phyloP scores from a whole-genome alignment of 1,140 invertebrate genomes.

The Drosophila jambulina region DNA sequence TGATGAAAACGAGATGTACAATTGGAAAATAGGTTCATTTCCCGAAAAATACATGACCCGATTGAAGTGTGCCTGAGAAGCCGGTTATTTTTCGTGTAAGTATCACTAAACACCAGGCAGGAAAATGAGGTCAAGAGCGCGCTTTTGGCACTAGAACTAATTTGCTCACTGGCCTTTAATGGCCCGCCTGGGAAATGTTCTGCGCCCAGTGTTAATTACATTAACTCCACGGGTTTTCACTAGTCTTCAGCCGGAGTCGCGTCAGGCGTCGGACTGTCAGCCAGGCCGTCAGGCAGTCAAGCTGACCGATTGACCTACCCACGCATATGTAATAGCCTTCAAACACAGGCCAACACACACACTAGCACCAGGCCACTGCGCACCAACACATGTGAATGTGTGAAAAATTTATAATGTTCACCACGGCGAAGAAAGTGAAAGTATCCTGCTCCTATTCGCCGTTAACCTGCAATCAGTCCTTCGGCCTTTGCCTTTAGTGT shows the following conservation, averaged over 20 bases:
- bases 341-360: constrained; percentile 15
- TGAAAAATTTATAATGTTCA: constrained; percentile 67
- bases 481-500: background rate
- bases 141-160: constrained; percentile 55
- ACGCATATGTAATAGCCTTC: constrained; percentile 75
- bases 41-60: background rate
- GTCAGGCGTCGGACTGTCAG: background rate
- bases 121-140: constrained; percentile 73
- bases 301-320: constrained; percentile 80
- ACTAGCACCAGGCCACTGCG: constrained; percentile 21
- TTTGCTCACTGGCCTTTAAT: constrained; percentile 60
- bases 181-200: constrained; percentile 55
- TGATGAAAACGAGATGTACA: background rate
- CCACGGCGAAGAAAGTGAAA: constrained; percentile 66
- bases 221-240: background rate
- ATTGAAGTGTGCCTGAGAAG: constrained; percentile 33
- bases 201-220: constrained; percentile 31
- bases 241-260: background rate
- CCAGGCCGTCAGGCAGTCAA: constrained; percentile 9
- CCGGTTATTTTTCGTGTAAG: constrained; percentile 6
- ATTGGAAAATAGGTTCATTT: constrained; percentile 1
- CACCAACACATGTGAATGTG: constrained; percentile 44
- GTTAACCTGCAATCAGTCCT: background rate
- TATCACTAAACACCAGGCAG: constrained; percentile 1
- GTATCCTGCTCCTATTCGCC: background rate